Conservation (phyloP, 2,797 vertebrate genomes). For the Sebastes kiyomatsui region DNA sequence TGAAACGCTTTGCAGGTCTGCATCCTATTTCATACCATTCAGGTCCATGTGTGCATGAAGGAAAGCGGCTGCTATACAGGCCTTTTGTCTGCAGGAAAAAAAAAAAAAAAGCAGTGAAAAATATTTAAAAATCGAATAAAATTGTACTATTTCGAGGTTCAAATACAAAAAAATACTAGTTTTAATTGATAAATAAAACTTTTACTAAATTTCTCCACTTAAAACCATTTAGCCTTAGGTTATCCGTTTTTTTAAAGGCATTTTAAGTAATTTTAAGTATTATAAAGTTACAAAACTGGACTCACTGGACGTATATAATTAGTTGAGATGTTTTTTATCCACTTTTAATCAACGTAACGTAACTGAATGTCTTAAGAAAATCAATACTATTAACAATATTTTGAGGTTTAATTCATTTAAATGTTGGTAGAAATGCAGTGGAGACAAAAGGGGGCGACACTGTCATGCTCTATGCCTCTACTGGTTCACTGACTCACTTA, state of each 20-base stretch:
- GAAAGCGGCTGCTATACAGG: conserved; percentile 2
- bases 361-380: neutral
- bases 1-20: conserved; percentile 34
- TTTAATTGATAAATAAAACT: neutral
- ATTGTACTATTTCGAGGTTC: too few relatives aligned
- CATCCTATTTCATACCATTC: conserved; percentile 33
- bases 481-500: neutral
- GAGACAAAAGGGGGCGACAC: conserved; percentile 79
- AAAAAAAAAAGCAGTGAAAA: neutral
- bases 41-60: conserved; percentile 42
- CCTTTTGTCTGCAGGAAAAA: conserved; percentile 41
- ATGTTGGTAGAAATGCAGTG: conserved; percentile 11
- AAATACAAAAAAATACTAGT: neutral
- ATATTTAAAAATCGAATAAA: neutral
- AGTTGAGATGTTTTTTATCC: neutral
- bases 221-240: neutral
- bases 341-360: neutral
- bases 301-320: neutral
- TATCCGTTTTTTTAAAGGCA: neutral
- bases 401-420: neutral
- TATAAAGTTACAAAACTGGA: neutral
- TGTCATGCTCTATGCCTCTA: conserved; percentile 4
- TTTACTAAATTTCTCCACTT: neutral
- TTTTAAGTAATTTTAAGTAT: too few relatives aligned
- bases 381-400: neutral